phyloP scores from a whole-genome alignment of 2,113 vertebrate species.

The Cyprinodon variegatus region DNA sequence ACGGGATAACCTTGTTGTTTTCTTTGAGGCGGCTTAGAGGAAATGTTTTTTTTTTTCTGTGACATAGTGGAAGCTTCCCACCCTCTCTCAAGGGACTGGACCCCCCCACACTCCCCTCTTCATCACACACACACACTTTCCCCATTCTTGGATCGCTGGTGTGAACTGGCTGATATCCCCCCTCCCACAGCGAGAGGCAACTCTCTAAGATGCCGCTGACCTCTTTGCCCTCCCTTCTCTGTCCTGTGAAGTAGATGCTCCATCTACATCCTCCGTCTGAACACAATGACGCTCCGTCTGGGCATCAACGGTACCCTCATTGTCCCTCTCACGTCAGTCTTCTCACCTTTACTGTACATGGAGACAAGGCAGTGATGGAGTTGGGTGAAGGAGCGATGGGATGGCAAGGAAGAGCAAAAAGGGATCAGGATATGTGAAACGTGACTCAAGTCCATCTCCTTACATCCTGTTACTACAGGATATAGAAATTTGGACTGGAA shows the following conservation, averaged over 20 bases:
- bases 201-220: slow-evolving; percentile 36
- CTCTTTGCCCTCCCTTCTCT: slow-evolving; percentile 34
- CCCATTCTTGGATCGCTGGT: slow-evolving; percentile 28
- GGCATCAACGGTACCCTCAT: slow-evolving; percentile 23
- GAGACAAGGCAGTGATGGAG: slow-evolving; percentile 1
- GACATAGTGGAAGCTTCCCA: slow-evolving; percentile 75
- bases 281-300: slow-evolving; percentile 8
- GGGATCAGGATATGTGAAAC: slow-evolving; percentile 73
- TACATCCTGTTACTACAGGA: slow-evolving; percentile 80
- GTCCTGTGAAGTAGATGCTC: slow-evolving; percentile 28
- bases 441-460: slow-evolving; percentile 76
- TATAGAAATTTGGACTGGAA: slow-evolving; percentile 71
- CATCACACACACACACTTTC: slow-evolving; percentile 26
- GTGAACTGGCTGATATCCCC: slow-evolving; percentile 58
- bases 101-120: slow-evolving; percentile 26
- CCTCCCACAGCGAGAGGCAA: slow-evolving; percentile 52
- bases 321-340: slow-evolving; percentile 19
- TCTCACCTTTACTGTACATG: slow-evolving; percentile 6
- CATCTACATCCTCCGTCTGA: slow-evolving; percentile 9
- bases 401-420: slow-evolving; percentile 10
- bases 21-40: slow-evolving; percentile 66
- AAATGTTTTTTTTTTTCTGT: slow-evolving; percentile 78
- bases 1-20: slow-evolving; percentile 70
- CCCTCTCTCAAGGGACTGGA: slow-evolving; percentile 80
- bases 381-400: background rate